Evolutionary conservation across 2,888 invertebrate genomes (phyloP), one percentile per base, ranked within the genome.

Genomic region (Agriopis marginaria): DNA sequence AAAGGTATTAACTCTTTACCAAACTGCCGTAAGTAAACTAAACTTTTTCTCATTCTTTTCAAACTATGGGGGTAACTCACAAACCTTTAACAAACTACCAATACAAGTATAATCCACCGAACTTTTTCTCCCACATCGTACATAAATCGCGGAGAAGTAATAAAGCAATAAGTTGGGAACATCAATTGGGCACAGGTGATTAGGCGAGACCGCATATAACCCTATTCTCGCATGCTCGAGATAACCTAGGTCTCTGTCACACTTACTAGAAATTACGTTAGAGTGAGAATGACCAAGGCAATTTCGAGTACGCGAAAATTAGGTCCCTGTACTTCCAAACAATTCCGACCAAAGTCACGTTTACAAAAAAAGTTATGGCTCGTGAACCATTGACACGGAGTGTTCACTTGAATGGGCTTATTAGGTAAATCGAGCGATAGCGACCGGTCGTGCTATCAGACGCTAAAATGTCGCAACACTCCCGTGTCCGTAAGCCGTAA

Each of bases 381-480:
- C 81, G 76, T 79, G 79, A 82, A 80, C 81, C 81, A 85, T 84
- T 82, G 82, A 84, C 85, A 82, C 77, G 79, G 76, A 75, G 79
- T 54, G 17, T 45, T 45, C 62, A 82, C 79, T 47, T 11, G 45
- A 58, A 45, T 23, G 32, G 47, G 45, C 45, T 58, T 58, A 58
- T 58, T 58, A 45, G 12, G 9, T 58, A 58, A 56, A 12, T 12
- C 7, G 7, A 23, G 12, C 11, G 58, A 58, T 7, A 32, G 23
- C 58, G 45, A 45, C 58, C n/a, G 17, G 58, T 58, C 12, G 45
- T 8, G 8, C 9, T 32, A 32, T 32, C 32, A 32, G 8, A 11
- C 40, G 11, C 14, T 17, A 32, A 51, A 10, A 51, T 17, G 8
- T 3, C 17, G 50, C 45, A 45, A 7, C 32, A 3, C 32, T 1